Conservation (phyloP, 2,888 invertebrate genomes). For the Dolichopus griseipennis region DNA sequence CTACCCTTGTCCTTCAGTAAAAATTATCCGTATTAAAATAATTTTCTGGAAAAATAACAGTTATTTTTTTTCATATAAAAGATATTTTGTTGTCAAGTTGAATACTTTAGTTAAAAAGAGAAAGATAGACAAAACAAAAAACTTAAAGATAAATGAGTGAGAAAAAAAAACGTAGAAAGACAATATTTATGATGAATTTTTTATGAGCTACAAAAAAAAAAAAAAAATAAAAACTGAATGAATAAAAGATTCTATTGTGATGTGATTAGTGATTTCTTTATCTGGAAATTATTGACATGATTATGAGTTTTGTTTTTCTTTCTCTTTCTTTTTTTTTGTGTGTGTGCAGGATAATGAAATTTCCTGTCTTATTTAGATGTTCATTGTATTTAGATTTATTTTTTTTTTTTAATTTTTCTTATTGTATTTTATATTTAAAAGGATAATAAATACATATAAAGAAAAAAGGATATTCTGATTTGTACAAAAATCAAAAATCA, state of each 20-base stretch:
- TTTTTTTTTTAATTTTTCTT: not conserved
- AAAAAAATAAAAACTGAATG: not conserved
- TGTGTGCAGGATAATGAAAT: not conserved
- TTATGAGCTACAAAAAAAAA: not conserved
- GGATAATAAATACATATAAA: not conserved
- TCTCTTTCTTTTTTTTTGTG: not conserved
- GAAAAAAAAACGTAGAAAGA: no score
- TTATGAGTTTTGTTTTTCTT: constrained; percentile 2
- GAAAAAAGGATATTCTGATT: not conserved
- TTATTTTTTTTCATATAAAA: not conserved
- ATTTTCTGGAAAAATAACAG: constrained; percentile 21
- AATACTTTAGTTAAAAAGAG: no score
- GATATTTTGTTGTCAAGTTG: no score
- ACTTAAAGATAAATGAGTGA: no score
- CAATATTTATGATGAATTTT: no score
- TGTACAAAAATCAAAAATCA: not conserved
- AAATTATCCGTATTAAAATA: constrained; percentile 18
- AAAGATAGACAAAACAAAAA: no score
- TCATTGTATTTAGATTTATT: not conserved
- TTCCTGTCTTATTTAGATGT: constrained; percentile 6
- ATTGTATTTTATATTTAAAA: no score
- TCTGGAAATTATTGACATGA: constrained; percentile 19
- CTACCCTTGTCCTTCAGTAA: constrained; percentile 14
- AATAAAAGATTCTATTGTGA: constrained; percentile 16
- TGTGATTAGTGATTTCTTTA: constrained; percentile 22